Percentiles rank a stretch among this genome's conserved stretches.
These are phyloP conservation scores for Euplexia lucipara DNA, from an alignment of 2,888 invertebrate species.

Conservation along the genomic window DNA sequence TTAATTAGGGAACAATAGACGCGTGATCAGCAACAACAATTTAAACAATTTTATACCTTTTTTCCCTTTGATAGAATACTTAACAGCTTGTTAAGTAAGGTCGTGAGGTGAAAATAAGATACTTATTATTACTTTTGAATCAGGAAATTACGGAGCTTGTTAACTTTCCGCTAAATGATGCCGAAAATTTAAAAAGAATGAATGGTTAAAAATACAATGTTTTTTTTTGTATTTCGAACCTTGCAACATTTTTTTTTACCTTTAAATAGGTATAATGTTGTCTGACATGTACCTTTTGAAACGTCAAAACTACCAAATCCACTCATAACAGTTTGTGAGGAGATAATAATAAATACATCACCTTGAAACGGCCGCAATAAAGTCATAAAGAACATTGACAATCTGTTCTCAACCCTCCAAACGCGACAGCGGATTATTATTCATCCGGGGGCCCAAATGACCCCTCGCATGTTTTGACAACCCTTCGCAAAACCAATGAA, in stretches of 20 bases:
- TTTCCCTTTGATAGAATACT: constrained; percentile 69
- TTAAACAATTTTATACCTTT: constrained; percentile 58
- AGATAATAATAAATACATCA: constrained; percentile 49
- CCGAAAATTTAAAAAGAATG: constrained; percentile 15
- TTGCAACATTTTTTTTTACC: not conserved
- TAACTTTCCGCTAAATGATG: constrained; percentile 56
- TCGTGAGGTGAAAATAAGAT: constrained; percentile 63
- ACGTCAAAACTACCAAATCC: constrained; percentile 10
- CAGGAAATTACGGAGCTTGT: constrained; percentile 51
- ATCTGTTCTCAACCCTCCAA: constrained; percentile 69
- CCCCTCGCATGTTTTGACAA: constrained; percentile 79
- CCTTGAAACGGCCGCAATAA: constrained; percentile 41
- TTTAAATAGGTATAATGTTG: not conserved
- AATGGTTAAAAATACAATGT: constrained; percentile 13
- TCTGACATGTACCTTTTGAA: not conserved
- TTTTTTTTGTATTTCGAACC: constrained; percentile 4
- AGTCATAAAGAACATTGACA: constrained; percentile 57
- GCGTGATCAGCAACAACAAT: constrained; percentile 57
- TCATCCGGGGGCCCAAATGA: constrained; percentile 73
- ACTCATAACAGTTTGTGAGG: constrained; percentile 14
- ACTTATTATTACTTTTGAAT: constrained; percentile 43
- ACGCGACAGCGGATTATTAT: constrained; percentile 69
- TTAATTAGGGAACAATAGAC: constrained; percentile 60
- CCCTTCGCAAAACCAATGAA: constrained; percentile 81
- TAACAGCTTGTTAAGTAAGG: constrained; percentile 75